A percentile compares a stretch with the other conserved stretches of the same genome.
phyloP scores from a whole-genome alignment of 92 coral and sea anemone species.

The Actinostola sp. region DNA sequence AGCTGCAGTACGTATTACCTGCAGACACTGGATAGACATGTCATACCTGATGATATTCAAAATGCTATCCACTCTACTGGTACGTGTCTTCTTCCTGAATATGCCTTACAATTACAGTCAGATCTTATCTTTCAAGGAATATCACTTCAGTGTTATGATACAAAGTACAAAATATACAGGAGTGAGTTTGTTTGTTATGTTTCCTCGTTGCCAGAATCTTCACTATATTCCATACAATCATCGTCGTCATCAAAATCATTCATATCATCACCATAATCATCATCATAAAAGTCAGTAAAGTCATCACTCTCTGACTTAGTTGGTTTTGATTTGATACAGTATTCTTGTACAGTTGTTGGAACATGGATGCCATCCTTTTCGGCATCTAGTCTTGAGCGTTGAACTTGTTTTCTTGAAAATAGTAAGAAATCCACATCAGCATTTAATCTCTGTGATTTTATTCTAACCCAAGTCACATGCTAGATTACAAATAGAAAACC shows the following conservation, averaged over 20 bases:
- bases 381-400: conserved; percentile 89
- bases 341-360: conserved; percentile 95
- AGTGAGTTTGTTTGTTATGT: conserved; percentile 70
- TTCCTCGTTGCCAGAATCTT: conserved; percentile 98
- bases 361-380: conserved; percentile 95
- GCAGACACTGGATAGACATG: too few species aligned
- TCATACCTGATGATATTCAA: too few species aligned
- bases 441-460: too few species aligned
- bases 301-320: conserved; percentile 90
- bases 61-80: too few species aligned
- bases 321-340: conserved; percentile 96
- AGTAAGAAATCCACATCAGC: neutral
- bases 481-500: too few species aligned
- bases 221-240: conserved; percentile 93
- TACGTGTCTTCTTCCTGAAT: too few species aligned
- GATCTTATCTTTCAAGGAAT: neutral
- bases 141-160: conserved; percentile 56
- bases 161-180: conserved; percentile 84
- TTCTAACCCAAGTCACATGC: too few species aligned
- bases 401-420: conserved; percentile 84
- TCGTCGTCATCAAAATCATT: conserved; percentile 96
- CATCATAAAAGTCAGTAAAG: conserved; percentile 93
- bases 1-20: too few species aligned
- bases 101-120: too few species aligned
- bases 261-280: conserved; percentile 95